A percentile compares a stretch with the other conserved stretches of the same genome.
Evolutionary conservation across 2,888 invertebrate genomes (phyloP).

Genomic region (Steinernema carpocapsae): DNA sequence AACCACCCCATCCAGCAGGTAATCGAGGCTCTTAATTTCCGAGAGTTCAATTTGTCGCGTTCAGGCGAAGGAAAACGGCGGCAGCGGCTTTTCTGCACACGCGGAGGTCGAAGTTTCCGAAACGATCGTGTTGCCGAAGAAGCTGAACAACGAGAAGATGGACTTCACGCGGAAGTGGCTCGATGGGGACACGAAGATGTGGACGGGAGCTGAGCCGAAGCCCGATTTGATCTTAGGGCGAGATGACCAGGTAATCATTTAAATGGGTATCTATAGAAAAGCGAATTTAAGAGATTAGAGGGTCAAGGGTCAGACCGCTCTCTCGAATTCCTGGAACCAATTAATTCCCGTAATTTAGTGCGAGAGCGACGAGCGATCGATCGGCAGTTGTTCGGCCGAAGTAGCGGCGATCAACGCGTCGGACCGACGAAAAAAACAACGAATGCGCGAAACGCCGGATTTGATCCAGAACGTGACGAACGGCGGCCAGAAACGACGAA

Average conservation of each 20-base stretch:
- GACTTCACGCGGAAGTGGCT: constrained; percentile 67
- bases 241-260: constrained; percentile 25
- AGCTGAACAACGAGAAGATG: constrained; percentile 56
- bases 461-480: constrained; percentile 39
- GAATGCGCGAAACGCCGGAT: constrained; percentile 38
- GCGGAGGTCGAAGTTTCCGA: constrained; percentile 59
- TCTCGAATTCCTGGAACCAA: background rate
- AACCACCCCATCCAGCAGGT: background rate
- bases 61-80: background rate
- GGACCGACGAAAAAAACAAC: constrained; percentile 36
- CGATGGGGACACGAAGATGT: constrained; percentile 56
- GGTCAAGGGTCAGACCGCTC: no score
- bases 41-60: background rate
- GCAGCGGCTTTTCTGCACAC: background rate
- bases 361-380: constrained; percentile 50
- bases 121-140: constrained; percentile 61
- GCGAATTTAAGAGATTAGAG: no score
- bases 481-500: constrained; percentile 8
- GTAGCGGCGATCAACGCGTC: constrained; percentile 66
- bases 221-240: constrained; percentile 22
- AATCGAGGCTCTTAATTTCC: background rate
- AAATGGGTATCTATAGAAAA: no score
- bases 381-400: constrained; percentile 67
- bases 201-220: constrained; percentile 39
- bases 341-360: background rate